Evolutionary conservation across 1,140 invertebrate species (phyloP), one percentile per base, ranked within the genome.

Genomic region (Drosophila kikkawai): DNA sequence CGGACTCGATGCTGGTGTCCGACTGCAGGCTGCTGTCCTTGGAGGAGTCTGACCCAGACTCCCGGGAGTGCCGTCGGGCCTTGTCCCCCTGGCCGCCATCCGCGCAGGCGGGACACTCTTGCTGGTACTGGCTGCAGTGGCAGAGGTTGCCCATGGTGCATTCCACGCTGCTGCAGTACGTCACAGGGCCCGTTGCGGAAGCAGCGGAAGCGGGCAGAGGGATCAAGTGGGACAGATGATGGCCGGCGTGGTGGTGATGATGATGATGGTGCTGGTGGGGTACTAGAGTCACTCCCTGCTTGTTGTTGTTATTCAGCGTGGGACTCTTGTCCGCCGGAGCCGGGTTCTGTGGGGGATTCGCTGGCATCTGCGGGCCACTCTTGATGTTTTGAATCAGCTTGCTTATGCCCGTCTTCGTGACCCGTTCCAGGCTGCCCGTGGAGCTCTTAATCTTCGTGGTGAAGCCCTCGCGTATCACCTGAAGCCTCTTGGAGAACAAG

Each of bases 11-110:
- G 93, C 97, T 98, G 0, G 97, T 98, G 82, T 98, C 97, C 92
- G 97, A 98, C 92, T 98, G 97, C 50, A 98, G 94, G 92, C 97
- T 98, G 86, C 96, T 97, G 86, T 98, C 97, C 93, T 98, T 98
- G 2, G 97, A 97, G 1, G 97, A 97, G 90, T 98, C 97, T 0
- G 97, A 98, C 8, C 97, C 97, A 75, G 98, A 97, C 92, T 98
- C 97, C 61, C 95, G 94, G 0, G 96, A 97, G 34, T 95, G 93
- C 34, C 96, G 93, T 0, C 83, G 39, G 3, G 73, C 81, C 22
- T 75, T 83, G 37, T 70, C 67, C 11, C 67, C 74, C 50, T 88
- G 80, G 7, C 75, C 79, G 6, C 70, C 69, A 0, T 88, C 81
- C 15, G 75, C 66, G 34, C 85, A 90, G 29, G 81, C 69, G 2